phyloP scores from a whole-genome alignment of 2,113 vertebrate species.

The Philantomba maxwellii region DNA sequence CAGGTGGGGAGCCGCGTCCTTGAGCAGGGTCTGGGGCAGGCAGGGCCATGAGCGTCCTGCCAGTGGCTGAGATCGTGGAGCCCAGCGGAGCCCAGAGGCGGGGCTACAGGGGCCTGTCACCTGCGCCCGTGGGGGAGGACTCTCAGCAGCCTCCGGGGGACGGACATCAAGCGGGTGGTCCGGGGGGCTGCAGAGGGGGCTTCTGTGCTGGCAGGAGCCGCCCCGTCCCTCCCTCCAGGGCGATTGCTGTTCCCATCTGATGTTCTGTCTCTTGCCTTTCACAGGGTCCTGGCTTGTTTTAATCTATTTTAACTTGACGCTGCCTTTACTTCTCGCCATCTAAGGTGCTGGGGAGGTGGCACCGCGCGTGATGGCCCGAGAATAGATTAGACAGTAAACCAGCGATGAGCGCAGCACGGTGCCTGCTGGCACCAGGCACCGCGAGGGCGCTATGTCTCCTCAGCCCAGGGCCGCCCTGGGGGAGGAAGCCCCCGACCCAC shows the following conservation, averaged over 20 bases:
- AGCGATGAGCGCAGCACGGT: fast-evolving
- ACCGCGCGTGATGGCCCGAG: fast-evolving
- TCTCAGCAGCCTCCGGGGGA: neutral
- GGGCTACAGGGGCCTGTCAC: neutral
- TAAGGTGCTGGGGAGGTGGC: too few species aligned
- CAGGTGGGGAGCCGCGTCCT: neutral
- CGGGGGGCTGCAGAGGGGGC: neutral
- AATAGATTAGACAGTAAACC: neutral
- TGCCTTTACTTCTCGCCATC: neutral
- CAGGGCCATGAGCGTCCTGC: fast-evolving
- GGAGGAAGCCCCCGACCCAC: fast-evolving
- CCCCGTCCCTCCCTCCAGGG: neutral
- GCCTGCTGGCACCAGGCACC: neutral
- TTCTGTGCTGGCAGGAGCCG: neutral
- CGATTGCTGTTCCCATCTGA: neutral
- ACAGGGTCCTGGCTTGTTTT: neutral
- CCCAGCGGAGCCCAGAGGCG: fast-evolving
- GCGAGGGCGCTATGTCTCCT: fast-evolving
- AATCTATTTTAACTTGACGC: too few species aligned
- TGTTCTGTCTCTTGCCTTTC: neutral
- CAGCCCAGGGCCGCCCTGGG: neutral
- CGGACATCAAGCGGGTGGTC: fast-evolving
- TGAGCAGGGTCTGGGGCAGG: neutral
- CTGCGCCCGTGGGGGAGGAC: neutral
- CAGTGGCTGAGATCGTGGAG: neutral